Percentiles rank a stretch among this genome's conserved stretches.
These are phyloP conservation scores for Trichonephila clavipes DNA, from an alignment of 1,140 invertebrate species.

Conservation along the genomic window DNA sequence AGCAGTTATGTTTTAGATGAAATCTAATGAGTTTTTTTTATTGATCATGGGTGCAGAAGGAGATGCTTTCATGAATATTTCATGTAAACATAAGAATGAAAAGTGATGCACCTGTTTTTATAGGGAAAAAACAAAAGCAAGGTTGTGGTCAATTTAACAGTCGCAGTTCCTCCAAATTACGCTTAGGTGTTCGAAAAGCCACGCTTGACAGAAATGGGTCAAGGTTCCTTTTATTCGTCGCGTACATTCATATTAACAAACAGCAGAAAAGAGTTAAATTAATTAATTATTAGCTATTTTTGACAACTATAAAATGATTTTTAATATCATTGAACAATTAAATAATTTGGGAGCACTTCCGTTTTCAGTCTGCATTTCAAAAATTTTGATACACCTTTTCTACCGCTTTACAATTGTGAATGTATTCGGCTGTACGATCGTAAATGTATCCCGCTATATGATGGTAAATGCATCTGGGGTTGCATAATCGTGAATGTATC, in stretches of 20 bases:
- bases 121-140: neutral
- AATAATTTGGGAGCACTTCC: too few relatives aligned
- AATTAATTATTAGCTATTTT: neutral
- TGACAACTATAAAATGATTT: neutral
- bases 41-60: neutral
- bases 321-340: too few relatives aligned
- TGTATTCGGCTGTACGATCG: too few relatives aligned
- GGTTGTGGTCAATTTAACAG: neutral
- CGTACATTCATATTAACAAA: neutral
- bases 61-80: neutral
- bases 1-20: neutral
- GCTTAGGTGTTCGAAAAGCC: neutral
- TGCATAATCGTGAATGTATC: too few relatives aligned
- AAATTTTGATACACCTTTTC: too few relatives aligned
- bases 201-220: neutral
- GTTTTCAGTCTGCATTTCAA: too few relatives aligned
- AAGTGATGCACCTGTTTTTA: neutral
- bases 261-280: neutral
- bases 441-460: too few relatives aligned
- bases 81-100: neutral
- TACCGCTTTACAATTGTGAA: too few relatives aligned
- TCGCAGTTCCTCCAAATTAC: neutral
- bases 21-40: neutral
- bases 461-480: too few relatives aligned
- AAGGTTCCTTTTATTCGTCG: neutral